A percentile compares a stretch with the other conserved stretches of the same genome.
These are phyloP conservation scores for Elanoides forficatus DNA, from an alignment of 2,113 vertebrate genomes.

Conservation along the genomic window DNA sequence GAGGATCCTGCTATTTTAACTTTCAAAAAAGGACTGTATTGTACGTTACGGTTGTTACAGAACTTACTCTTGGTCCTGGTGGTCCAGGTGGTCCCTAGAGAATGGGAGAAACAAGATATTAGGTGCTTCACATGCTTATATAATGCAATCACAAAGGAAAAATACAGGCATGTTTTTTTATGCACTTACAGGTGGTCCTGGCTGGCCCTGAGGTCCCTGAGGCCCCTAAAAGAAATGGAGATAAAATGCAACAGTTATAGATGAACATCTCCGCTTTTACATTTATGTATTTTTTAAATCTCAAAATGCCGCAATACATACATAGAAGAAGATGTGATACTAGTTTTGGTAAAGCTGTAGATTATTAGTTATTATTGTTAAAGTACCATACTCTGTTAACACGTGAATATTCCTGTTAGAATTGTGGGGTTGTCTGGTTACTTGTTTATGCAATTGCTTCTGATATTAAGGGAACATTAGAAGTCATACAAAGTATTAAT, in stretches of 20 bases:
- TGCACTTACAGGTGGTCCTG: constrained; percentile 88
- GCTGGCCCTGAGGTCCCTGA: constrained; percentile 84
- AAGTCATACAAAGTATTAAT: not conserved
- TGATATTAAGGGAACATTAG: not conserved
- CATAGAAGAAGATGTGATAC: not conserved
- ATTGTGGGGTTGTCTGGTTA: not conserved
- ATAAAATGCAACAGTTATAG: not conserved
- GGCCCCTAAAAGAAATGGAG: constrained; percentile 81
- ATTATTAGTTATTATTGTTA: not conserved
- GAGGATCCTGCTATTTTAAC: not conserved
- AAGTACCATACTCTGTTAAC: not conserved
- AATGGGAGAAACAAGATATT: not conserved
- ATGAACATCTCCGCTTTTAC: not conserved
- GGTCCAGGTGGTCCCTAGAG: constrained; percentile 86
- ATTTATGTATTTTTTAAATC: not conserved
- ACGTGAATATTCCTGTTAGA: not conserved
- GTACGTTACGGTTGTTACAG: not conserved
- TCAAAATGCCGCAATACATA: not conserved
- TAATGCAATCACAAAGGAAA: not conserved
- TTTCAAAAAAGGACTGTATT: not conserved
- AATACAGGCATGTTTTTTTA: not conserved
- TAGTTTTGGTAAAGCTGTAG: not conserved
- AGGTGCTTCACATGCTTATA: not conserved
- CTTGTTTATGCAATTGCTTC: not conserved
- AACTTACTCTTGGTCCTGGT: constrained; percentile 87